These are phyloP conservation scores for Alethe castanea DNA, from an alignment of 2,113 vertebrate genomes.

Conservation along the genomic window DNA sequence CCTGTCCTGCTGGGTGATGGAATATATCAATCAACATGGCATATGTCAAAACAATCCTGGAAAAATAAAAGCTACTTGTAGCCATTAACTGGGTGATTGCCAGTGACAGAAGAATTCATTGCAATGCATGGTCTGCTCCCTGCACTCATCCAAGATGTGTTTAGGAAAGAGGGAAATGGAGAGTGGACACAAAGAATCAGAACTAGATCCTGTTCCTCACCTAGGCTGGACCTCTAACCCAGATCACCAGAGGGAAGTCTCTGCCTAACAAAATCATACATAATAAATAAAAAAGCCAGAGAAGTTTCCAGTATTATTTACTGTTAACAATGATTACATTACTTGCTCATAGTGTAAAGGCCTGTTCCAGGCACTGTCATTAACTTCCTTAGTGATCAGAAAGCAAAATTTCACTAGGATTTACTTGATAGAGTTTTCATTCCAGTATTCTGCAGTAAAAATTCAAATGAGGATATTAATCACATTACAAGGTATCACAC, in stretches of 20 bases:
- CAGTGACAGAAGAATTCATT: not conserved
- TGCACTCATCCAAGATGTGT: fast-evolving
- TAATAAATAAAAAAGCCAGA: not conserved
- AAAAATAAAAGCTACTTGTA: not conserved
- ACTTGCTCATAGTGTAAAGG: not conserved
- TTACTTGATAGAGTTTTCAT: not conserved
- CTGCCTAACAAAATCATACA: not conserved
- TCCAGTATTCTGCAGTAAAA: not conserved
- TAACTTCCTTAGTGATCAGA: not conserved
- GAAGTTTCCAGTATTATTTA: not conserved
- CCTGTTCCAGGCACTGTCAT: not conserved
- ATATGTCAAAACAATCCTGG: not conserved
- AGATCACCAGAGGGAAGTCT: not conserved
- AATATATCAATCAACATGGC: not conserved
- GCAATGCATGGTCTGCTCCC: not conserved
- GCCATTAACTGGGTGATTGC: not conserved
- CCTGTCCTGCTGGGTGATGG: not conserved
- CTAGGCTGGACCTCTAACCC: not conserved
- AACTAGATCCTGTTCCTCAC: not conserved
- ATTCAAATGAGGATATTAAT: not conserved
- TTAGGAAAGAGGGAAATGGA: not conserved
- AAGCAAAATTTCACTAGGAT: not conserved
- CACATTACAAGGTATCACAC: not conserved
- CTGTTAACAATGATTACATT: not conserved
- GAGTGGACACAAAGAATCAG: not conserved